These are phyloP conservation scores for western clawed frog (Xenopus tropicalis) DNA, from an alignment of 2,113 vertebrate genomes.

Conservation along the genomic window DNA sequence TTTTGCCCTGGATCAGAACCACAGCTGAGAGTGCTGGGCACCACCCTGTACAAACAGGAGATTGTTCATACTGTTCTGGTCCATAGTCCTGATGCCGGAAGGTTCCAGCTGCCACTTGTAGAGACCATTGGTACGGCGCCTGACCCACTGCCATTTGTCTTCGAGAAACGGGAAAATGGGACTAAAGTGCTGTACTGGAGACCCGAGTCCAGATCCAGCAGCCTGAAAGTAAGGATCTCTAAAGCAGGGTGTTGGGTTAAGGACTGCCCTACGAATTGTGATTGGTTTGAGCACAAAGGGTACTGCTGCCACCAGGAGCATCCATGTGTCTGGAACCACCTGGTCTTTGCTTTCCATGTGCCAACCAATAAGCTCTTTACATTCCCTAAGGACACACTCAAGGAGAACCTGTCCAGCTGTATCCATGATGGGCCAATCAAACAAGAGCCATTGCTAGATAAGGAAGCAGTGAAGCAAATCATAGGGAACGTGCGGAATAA, in stretches of 20 bases:
- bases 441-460: background rate
- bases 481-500: too few relatives aligned
- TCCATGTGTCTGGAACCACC: conserved; percentile 10
- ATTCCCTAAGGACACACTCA: background rate
- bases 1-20: conserved; percentile 2
- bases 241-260: background rate
- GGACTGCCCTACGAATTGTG: background rate
- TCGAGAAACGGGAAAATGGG: background rate
- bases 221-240: background rate
- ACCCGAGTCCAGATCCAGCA: conserved; percentile 11
- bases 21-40: conserved; percentile 15
- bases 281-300: background rate
- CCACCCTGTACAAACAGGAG: conserved; percentile 15
- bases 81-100: background rate
- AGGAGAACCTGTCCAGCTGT: conserved; percentile 9
- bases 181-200: conserved; percentile 10
- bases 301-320: background rate
- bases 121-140: background rate
- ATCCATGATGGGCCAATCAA: background rate
- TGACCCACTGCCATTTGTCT: background rate
- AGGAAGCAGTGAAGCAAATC: too few relatives aligned
- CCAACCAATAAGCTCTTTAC: background rate
- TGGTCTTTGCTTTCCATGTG: conserved; percentile 10
- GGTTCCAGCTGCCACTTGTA: background rate
- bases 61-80: conserved; percentile 20